Conservation (phyloP, 1,140 invertebrate species). For the Ganaspis sp. region DNA sequence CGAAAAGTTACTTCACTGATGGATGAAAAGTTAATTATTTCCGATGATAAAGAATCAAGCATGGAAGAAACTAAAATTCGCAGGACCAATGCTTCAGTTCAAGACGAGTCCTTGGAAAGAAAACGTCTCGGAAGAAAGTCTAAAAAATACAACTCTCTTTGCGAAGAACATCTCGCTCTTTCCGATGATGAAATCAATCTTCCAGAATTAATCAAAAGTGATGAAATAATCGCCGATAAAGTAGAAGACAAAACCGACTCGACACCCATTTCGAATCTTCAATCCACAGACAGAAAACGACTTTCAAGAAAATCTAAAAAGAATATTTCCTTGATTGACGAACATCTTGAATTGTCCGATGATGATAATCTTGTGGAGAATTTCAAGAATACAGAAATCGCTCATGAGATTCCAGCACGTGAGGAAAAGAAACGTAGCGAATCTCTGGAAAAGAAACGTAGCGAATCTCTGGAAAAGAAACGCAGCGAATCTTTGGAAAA, state of each 20-base stretch:
- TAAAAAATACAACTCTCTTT: conserved; percentile 40
- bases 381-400: not conserved
- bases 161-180: conserved; percentile 34
- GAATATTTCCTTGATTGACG: not conserved
- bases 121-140: conserved; percentile 40
- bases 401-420: not conserved
- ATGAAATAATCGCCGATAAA: not conserved
- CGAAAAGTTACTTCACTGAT: conserved; percentile 34
- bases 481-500: not conserved
- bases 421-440: no score
- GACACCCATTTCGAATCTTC: not conserved
- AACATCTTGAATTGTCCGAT: not conserved
- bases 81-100: conserved; percentile 22
- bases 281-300: not conserved
- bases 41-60: conserved; percentile 14
- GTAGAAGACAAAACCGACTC: not conserved
- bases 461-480: not conserved
- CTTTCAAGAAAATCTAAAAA: not conserved
- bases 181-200: not conserved
- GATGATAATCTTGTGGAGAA: not conserved
- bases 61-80: not conserved
- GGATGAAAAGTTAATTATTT: not conserved
- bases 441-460: not conserved
- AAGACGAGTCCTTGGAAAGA: conserved; percentile 34
- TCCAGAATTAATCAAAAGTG: not conserved